Conservation (phyloP, 2,888 invertebrate genomes). For the Spatulosminthurus flaviceps region DNA sequence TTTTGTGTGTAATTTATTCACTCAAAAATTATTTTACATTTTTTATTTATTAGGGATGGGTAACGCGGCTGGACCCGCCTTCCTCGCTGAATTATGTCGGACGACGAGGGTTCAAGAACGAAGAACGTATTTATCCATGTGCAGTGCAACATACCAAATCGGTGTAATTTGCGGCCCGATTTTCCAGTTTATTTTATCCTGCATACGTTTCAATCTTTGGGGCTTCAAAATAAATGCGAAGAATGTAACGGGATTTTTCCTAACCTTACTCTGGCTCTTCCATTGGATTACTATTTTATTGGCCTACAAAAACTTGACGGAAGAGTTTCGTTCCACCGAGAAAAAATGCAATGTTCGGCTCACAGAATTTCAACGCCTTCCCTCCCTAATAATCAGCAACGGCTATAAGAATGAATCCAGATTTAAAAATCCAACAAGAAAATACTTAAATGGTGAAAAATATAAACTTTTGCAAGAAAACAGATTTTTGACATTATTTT, state of each 20-base stretch:
- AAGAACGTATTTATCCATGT: background rate
- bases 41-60: background rate
- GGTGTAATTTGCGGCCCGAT: background rate
- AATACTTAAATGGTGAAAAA: too few relatives aligned
- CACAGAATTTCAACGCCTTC: too few relatives aligned
- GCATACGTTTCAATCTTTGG: background rate
- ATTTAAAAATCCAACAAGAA: too few relatives aligned
- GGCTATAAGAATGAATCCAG: too few relatives aligned
- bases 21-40: too few relatives aligned
- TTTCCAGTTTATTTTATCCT: background rate
- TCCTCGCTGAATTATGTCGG: background rate
- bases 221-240: background rate
- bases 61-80: background rate
- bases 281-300: background rate
- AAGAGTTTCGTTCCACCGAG: background rate
- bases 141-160: background rate
- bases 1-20: too few relatives aligned
- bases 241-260: background rate
- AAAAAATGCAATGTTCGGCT: background rate
- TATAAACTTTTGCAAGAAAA: too few relatives aligned
- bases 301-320: background rate
- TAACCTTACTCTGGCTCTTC: background rate
- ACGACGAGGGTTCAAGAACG: background rate
- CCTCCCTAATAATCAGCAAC: too few relatives aligned
- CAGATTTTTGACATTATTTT: too few relatives aligned